A percentile compares a stretch with the other conserved stretches of the same genome.
These are phyloP conservation scores for Branchipolynoe longqiensis DNA, from an alignment of 2,888 invertebrate species.

Conservation along the genomic window DNA sequence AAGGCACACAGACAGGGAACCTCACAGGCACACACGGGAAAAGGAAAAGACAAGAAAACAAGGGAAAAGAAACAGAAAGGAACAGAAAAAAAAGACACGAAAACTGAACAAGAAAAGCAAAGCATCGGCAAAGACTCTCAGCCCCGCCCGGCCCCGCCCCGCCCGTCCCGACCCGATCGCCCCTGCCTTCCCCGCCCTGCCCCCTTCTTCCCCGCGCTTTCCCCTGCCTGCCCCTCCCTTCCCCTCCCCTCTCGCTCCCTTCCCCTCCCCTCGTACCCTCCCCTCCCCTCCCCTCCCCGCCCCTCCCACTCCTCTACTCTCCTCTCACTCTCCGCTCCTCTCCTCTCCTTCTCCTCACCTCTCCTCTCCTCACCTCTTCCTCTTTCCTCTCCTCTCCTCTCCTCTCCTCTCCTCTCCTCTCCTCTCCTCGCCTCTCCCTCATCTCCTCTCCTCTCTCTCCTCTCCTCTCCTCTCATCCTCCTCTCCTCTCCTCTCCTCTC, in stretches of 20 bases:
- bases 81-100: background rate
- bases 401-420: background rate
- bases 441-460: background rate
- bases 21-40: no score
- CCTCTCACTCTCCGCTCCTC: background rate
- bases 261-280: background rate
- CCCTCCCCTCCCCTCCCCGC: background rate
- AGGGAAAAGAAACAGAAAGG: background rate
- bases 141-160: background rate
- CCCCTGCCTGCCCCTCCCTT: conserved; percentile 31
- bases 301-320: background rate
- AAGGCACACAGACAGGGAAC: background rate
- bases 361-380: background rate
- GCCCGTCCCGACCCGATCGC: background rate
- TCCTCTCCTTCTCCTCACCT: background rate
- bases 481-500: background rate
- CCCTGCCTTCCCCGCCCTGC: background rate
- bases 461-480: background rate
- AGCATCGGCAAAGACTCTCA: no score
- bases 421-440: background rate
- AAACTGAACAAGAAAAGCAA: background rate
- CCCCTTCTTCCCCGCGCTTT: conserved; percentile 2
- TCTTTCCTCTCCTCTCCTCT: background rate
- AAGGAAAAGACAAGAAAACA: background rate
- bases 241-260: background rate